These are phyloP conservation scores for Uloborus diversus DNA, from an alignment of 1,140 invertebrate genomes.

Conservation along the genomic window DNA sequence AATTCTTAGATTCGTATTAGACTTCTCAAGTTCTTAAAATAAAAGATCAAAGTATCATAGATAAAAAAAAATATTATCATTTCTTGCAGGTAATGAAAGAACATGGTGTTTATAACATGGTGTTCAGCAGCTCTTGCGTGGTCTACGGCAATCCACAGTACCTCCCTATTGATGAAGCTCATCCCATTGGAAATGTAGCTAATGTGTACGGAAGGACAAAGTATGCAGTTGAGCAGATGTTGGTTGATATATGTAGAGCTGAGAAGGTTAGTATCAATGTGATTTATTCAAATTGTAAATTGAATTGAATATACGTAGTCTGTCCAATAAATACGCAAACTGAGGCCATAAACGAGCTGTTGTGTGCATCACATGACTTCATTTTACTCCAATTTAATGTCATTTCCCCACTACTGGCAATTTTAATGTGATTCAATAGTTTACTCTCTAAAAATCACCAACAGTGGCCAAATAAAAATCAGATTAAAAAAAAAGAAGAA, in stretches of 20 bases:
- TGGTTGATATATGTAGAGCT: conserved; percentile 79
- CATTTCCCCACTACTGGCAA: no score
- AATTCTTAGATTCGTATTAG: no score
- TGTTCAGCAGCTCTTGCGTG: conserved; percentile 74
- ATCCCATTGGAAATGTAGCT: conserved; percentile 71
- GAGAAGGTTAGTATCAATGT: conserved; percentile 71
- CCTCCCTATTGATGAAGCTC: conserved; percentile 70
- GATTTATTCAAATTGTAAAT: not conserved
- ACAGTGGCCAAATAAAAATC: no score
- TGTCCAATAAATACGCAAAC: not conserved
- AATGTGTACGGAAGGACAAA: conserved; percentile 83
- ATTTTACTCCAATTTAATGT: no score
- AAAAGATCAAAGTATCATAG: no score
- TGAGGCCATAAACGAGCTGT: not conserved
- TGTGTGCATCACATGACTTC: not conserved
- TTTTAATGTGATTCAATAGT: no score
- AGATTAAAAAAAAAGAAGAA: no score
- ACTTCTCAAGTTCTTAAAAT: no score
- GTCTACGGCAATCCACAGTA: conserved; percentile 72
- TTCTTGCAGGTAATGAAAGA: conserved; percentile 78
- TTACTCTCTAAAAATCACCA: no score
- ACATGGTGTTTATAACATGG: conserved; percentile 74
- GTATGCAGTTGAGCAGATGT: conserved; percentile 92
- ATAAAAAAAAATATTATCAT: conserved; percentile 10
- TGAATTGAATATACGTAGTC: not conserved